Percentiles rank a stretch among this genome's conserved stretches.
phyloP scores from a whole-genome alignment of 2,888 invertebrate species.

The Sisyra nigra region DNA sequence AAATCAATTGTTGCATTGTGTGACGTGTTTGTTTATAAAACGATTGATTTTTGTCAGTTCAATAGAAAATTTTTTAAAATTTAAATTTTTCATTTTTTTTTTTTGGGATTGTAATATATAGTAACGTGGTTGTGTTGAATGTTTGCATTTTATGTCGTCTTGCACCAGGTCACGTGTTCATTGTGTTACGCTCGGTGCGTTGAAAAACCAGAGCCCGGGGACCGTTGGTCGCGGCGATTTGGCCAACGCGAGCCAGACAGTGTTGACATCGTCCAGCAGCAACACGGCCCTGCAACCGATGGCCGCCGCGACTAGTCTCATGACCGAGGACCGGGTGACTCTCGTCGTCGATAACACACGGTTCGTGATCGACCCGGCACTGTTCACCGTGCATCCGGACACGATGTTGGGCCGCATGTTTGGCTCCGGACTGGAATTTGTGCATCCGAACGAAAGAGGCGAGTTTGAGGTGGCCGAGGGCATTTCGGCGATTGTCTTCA shows the following conservation, averaged over 20 bases:
- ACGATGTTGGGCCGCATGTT: constrained; percentile 99
- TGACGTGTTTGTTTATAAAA: too few species aligned
- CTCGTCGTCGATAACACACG: constrained; percentile 93
- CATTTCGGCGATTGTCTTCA: constrained; percentile 86
- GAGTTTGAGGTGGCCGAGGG: constrained; percentile 95
- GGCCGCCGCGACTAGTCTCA: background rate
- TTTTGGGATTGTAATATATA: too few species aligned
- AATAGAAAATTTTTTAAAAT: too few species aligned
- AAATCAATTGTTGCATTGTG: too few species aligned
- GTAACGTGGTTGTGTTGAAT: too few species aligned
- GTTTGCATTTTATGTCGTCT: constrained; percentile 8
- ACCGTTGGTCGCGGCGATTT: constrained; percentile 1
- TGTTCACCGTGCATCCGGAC: constrained; percentile 90
- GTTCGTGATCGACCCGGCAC: constrained; percentile 69
- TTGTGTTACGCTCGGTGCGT: constrained; percentile 17
- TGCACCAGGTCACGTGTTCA: constrained; percentile 21
- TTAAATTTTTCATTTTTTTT: too few species aligned
- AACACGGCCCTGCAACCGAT: constrained; percentile 13
- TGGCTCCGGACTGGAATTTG: constrained; percentile 79
- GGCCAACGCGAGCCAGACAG: background rate
- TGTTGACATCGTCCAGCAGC: constrained; percentile 12
- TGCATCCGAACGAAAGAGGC: constrained; percentile 87
- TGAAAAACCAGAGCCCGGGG: constrained; percentile 16
- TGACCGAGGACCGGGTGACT: constrained; percentile 63
- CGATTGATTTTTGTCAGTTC: too few species aligned